Percentiles rank a stretch among this genome's conserved stretches.
phyloP scores from a whole-genome alignment of 2,113 vertebrate genomes.

The Rhabdornis inornatus region DNA sequence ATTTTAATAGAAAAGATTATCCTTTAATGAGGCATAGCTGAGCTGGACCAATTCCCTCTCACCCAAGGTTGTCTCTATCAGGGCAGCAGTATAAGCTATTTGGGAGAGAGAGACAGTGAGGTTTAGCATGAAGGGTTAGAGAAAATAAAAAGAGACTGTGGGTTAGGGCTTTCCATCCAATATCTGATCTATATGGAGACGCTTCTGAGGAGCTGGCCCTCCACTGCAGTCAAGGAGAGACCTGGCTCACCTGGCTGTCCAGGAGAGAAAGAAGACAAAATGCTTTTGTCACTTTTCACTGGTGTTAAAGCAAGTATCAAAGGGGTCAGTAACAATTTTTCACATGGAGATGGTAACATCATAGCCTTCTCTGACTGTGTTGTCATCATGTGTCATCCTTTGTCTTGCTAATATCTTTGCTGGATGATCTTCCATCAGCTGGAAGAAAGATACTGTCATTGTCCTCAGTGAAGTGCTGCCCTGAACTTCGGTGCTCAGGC shows the following conservation, averaged over 20 bases:
- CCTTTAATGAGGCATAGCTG: not conserved
- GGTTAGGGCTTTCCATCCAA: not conserved
- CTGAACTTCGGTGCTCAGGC: not conserved
- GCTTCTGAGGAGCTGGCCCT: not conserved
- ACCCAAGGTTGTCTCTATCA: not conserved
- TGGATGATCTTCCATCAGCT: conserved; percentile 1
- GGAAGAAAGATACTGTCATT: conserved; percentile 24
- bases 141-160: not conserved
- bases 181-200: not conserved
- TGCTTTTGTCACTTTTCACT: conserved; percentile 3
- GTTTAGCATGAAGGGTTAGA: not conserved
- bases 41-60: not conserved
- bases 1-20: not conserved
- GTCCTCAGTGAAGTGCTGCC: not conserved
- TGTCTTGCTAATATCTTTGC: conserved; percentile 1
- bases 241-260: not conserved
- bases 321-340: not conserved
- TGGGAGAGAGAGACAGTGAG: not conserved
- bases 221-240: too few species aligned
- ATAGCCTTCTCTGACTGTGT: not conserved
- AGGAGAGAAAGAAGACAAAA: not conserved
- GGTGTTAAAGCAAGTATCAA: not conserved
- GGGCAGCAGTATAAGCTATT: not conserved
- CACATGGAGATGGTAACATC: not conserved
- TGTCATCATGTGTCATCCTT: conserved; percentile 27